phyloP scores from a whole-genome alignment of 2,888 invertebrate species.

The Copidosoma aretas region DNA sequence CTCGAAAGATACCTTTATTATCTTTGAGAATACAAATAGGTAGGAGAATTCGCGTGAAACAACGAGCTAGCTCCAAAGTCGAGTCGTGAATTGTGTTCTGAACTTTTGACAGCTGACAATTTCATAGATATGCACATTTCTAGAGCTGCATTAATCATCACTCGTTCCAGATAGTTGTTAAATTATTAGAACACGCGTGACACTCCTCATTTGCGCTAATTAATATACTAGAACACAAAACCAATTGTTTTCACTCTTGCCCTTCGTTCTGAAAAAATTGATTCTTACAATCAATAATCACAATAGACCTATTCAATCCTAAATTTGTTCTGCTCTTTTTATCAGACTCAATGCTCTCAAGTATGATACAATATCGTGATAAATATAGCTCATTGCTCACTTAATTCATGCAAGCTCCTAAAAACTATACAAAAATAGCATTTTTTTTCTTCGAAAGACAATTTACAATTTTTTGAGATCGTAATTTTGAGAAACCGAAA shows the following conservation, averaged over 20 bases:
- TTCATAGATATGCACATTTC: no score
- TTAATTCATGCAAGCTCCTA: constrained; percentile 35
- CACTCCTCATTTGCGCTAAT: constrained; percentile 21
- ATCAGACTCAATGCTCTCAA: constrained; percentile 43
- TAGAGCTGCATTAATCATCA: no score
- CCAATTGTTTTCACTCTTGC: constrained; percentile 16
- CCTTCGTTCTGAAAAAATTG: constrained; percentile 25
- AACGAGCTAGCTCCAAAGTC: constrained; percentile 26
- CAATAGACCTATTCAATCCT: constrained; percentile 37
- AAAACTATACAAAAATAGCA: constrained; percentile 8
- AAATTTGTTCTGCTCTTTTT: constrained; percentile 30
- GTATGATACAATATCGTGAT: constrained; percentile 43
- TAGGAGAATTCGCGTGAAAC: no score
- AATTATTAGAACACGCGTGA: constrained; percentile 17
- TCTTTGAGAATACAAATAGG: no score
- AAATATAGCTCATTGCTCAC: constrained; percentile 35
- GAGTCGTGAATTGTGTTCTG: no score
- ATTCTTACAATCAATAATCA: constrained; percentile 18
- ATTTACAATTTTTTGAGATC: constrained; percentile 16
- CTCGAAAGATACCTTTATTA: no score
- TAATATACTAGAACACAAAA: constrained; percentile 25
- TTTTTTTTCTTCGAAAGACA: constrained; percentile 16
- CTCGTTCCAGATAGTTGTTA: no score
- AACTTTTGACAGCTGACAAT: no score
- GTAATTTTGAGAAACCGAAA: constrained; percentile 15